phyloP scores from a whole-genome alignment of 2,113 vertebrate genomes.

The Solea senegalensis region DNA sequence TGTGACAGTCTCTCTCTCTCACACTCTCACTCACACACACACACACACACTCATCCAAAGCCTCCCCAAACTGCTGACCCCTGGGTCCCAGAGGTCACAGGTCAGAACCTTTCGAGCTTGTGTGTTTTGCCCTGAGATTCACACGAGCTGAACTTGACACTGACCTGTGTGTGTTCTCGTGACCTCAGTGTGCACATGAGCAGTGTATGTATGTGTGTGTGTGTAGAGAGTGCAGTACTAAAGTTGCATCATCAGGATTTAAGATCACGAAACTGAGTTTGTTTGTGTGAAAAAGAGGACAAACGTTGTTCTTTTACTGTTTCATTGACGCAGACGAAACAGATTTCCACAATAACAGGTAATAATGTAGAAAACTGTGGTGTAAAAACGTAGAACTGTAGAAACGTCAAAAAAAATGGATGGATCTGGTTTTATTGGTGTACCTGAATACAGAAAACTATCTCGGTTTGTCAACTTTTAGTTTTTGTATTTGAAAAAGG shows the following conservation, averaged over 20 bases:
- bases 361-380: too few species aligned
- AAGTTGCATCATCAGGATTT: slow-evolving; percentile 28
- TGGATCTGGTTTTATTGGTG: too few species aligned
- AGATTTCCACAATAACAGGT: too few species aligned
- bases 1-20: slow-evolving; percentile 1
- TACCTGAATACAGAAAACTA: too few species aligned
- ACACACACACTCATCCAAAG: slow-evolving; percentile 2
- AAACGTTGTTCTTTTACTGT: too few species aligned
- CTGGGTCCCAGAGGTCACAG: slow-evolving; percentile 37
- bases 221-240: background rate
- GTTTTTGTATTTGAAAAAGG: too few species aligned
- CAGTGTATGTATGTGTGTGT: background rate
- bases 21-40: too few species aligned
- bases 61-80: slow-evolving; percentile 37
- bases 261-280: background rate
- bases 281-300: too few species aligned
- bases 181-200: slow-evolving; percentile 16
- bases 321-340: too few species aligned
- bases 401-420: too few species aligned
- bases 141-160: slow-evolving; percentile 8
- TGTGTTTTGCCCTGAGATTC: slow-evolving; percentile 19
- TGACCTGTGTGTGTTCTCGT: slow-evolving; percentile 37
- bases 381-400: too few species aligned
- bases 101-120: slow-evolving; percentile 20
- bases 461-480: too few species aligned